Percentiles rank a stretch among this genome's conserved stretches.
Conservation (phyloP, 2,113 vertebrate species). For the Tamias sibiricus region DNA sequence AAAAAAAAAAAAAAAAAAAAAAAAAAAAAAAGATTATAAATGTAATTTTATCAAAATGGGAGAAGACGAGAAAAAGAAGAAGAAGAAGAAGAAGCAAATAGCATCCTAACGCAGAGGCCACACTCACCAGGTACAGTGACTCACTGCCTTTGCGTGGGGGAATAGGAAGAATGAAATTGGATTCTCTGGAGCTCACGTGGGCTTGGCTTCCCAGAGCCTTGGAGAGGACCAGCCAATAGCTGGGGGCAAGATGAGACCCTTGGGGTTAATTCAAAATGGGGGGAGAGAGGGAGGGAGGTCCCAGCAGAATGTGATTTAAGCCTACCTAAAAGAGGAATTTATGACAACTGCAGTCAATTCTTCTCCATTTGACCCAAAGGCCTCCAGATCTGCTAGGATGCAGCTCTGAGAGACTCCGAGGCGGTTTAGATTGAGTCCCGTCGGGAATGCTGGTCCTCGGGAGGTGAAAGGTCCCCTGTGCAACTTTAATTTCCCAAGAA, state of each 20-base stretch:
- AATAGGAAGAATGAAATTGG: conserved; percentile 9
- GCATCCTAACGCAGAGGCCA: conserved; percentile 51
- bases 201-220: conserved; percentile 27
- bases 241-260: conserved; percentile 27
- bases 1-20: conserved; percentile 41
- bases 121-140: conserved; percentile 12
- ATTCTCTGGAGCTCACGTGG: neutral
- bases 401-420: neutral
- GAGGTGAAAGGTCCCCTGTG: conserved; percentile 62
- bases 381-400: conserved; percentile 30
- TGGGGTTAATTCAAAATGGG: conserved; percentile 54
- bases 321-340: conserved; percentile 58
- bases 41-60: conserved; percentile 65
- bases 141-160: neutral
- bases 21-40: conserved; percentile 51
- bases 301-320: conserved; percentile 60
- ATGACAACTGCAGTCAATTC: conserved; percentile 56
- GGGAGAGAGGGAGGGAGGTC: neutral
- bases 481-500: conserved; percentile 74
- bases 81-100: conserved; percentile 58
- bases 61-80: conserved; percentile 62
- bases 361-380: conserved; percentile 71
- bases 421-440: neutral
- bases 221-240: neutral
- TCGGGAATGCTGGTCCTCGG: neutral